Conservation (phyloP, 2,888 invertebrate species). For the Nasonovia ribisnigri region DNA sequence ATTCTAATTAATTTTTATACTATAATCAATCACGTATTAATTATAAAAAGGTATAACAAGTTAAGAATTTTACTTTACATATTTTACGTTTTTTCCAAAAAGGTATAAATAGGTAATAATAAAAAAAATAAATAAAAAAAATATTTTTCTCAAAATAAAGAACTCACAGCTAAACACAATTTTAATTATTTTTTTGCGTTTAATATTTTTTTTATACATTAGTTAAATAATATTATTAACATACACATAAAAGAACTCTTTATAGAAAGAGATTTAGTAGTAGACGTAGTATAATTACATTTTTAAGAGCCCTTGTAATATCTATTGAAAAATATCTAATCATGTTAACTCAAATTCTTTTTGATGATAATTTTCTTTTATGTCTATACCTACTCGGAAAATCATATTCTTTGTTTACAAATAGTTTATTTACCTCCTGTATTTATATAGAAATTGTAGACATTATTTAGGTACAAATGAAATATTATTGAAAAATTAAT, state of each 20-base stretch:
- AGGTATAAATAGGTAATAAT: neutral
- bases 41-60: neutral
- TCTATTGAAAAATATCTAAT: conserved; percentile 57
- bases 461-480: neutral
- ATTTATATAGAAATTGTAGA: conserved; percentile 1
- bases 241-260: conserved; percentile 43
- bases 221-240: conserved; percentile 43
- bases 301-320: conserved; percentile 33
- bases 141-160: neutral
- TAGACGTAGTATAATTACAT: conserved; percentile 45
- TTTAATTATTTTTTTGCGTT: neutral
- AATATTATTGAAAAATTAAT: conserved; percentile 23
- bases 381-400: neutral
- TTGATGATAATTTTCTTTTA: conserved; percentile 43
- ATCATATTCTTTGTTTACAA: conserved; percentile 52
- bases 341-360: conserved; percentile 49
- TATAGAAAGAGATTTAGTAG: neutral
- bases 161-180: neutral
- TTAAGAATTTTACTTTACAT: neutral
- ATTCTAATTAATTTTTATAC: neutral
- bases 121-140: neutral
- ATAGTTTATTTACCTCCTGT: neutral
- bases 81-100: neutral
- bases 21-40: neutral
- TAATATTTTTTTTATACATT: conserved; percentile 13